Evolutionary conservation across 2,113 vertebrate genomes (phyloP), one percentile per base, ranked within the genome.

Genomic region (Megaceryle maxima): DNA sequence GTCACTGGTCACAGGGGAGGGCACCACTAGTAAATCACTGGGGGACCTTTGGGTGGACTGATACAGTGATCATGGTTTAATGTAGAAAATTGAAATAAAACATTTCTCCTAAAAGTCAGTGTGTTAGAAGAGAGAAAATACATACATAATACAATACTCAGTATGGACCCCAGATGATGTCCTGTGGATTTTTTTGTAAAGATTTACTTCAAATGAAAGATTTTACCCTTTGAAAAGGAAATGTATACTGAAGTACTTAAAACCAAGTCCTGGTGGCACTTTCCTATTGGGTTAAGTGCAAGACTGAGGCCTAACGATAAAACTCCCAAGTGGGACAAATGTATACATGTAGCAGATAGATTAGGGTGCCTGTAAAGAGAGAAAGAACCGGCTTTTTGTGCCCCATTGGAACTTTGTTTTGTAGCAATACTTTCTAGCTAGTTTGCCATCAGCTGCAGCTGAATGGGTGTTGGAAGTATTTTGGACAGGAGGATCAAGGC

Each of bases 21-120:
- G 31, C 21, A 50, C 9, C 14, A 0, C 16, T 15, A 4, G 22
- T 80, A 67, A 66, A 75, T 67, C 63, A 31, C 48, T 0, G 0
- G 6, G 16, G 24, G 16, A 35, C 33, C 9, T 77, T 81, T 0
- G 1, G 10, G 28, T 88, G 63, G 10, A 16, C 69, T 53, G 63
- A 12, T 33, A 13, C 14, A 15, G 21, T 50, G 50, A 87, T 48
- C 6, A 0, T 33, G 9, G 33, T 50, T 83, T 55, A n/a, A 18
- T 92, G n/a, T 28, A 60, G 60, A 50, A 75, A 91, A 43, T 1
- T 10, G 9, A 88, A 67, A 31, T 35, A 46, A 44, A 92, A 72
- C 5, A 12, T 56, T 83, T 76, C 73, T 76, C 33, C 24, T 68
- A 43, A 29, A 78, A 70, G 63, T 76, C 57, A 16, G 16, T 15